These are phyloP conservation scores for Patiria miniata DNA, from an alignment of 35 echinoderm and acorn worm genomes.

Conservation along the genomic window DNA sequence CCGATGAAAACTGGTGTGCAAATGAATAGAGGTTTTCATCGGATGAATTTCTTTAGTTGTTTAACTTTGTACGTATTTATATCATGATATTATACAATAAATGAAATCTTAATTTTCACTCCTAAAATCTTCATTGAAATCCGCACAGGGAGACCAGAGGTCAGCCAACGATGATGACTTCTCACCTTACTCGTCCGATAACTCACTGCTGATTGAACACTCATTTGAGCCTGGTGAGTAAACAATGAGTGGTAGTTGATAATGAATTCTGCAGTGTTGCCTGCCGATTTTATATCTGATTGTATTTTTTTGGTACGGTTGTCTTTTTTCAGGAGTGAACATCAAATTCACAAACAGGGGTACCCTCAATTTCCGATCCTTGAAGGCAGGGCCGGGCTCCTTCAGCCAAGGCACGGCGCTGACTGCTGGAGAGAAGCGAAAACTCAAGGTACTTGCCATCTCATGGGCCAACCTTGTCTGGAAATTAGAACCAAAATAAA, in stretches of 20 bases:
- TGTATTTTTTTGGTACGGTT: no score
- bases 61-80: no score
- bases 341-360: slow-evolving; percentile 48
- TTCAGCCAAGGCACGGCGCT: slow-evolving; percentile 37
- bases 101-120: no score
- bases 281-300: no score
- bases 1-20: no score
- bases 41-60: no score
- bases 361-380: slow-evolving; percentile 50
- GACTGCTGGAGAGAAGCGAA: slow-evolving; percentile 60
- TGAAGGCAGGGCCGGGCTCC: slow-evolving; percentile 33
- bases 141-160: neutral
- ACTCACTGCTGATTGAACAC: slow-evolving; percentile 1
- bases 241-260: no score
- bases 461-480: neutral
- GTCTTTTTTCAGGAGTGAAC: slow-evolving; percentile 26
- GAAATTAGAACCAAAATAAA: neutral
- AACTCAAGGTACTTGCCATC: slow-evolving; percentile 37
- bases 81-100: no score
- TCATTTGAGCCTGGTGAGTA: neutral
- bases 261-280: no score
- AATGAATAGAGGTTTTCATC: no score
- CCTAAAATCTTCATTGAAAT: no score
- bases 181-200: neutral
- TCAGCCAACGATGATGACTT: neutral